phyloP scores from a whole-genome alignment of 1,140 invertebrate species.

The Caenorhabditis remanei region DNA sequence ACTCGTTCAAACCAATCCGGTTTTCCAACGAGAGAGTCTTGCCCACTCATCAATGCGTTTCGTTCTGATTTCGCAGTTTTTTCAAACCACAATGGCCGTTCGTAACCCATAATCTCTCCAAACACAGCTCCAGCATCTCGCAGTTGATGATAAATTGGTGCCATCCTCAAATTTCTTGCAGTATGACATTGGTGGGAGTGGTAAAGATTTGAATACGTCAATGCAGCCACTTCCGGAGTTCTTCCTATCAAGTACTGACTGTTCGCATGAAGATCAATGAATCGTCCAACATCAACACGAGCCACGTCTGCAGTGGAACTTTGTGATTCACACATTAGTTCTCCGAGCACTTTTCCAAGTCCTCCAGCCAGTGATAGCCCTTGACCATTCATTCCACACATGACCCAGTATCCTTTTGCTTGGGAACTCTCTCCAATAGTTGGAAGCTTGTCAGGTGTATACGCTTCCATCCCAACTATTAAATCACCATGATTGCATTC shows the following conservation, averaged over 20 bases:
- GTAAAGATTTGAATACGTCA: constrained; percentile 81
- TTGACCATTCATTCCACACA: constrained; percentile 94
- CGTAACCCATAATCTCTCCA: constrained; percentile 98
- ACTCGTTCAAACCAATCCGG: constrained; percentile 93
- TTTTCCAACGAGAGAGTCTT: constrained; percentile 81
- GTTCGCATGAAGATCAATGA: constrained; percentile 95
- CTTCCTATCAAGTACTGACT: constrained; percentile 91
- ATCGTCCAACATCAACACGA: constrained; percentile 90
- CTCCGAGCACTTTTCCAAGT: constrained; percentile 89
- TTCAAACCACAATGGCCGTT: constrained; percentile 91
- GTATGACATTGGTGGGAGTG: constrained; percentile 86
- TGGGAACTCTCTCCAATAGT: constrained; percentile 88
- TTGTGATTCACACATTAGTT: constrained; percentile 88
- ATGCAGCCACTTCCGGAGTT: constrained; percentile 88
- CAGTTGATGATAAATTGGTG: constrained; percentile 93
- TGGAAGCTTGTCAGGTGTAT: constrained; percentile 85
- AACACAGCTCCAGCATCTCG: constrained; percentile 94
- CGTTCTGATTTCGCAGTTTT: constrained; percentile 50
- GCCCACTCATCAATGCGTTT: constrained; percentile 72
- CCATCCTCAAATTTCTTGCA: constrained; percentile 91
- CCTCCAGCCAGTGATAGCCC: constrained; percentile 93
- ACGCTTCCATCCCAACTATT: constrained; percentile 90
- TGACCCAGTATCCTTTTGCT: constrained; percentile 93
- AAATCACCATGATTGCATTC: constrained; percentile 84
- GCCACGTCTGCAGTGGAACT: constrained; percentile 86